Conservation (phyloP, 2,113 vertebrate species). For the Felis chaus region DNA sequence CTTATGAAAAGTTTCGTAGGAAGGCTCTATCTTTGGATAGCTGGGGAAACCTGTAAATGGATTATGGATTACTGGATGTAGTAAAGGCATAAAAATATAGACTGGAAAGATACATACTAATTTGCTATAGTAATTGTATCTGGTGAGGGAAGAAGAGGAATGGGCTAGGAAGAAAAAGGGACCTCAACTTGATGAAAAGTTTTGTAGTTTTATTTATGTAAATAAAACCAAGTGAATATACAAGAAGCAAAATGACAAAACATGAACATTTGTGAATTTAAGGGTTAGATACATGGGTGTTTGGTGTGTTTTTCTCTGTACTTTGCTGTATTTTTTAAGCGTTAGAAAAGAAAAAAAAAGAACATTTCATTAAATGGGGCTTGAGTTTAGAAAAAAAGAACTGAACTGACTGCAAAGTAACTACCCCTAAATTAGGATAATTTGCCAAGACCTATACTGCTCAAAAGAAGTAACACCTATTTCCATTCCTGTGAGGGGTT, state of each 20-base stretch:
- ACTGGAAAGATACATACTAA: not conserved
- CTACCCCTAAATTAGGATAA: slow-evolving; percentile 48
- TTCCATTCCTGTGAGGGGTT: not conserved
- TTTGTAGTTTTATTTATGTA: not conserved
- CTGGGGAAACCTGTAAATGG: not conserved
- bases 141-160: not conserved
- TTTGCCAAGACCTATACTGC: not conserved
- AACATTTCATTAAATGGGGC: not conserved
- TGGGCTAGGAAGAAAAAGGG: not conserved
- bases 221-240: not conserved
- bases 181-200: not conserved
- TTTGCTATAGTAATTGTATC: not conserved
- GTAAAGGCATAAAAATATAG: not conserved
- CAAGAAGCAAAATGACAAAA: slow-evolving; percentile 45
- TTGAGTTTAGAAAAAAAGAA: not conserved
- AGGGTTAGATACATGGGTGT: not conserved
- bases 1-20: not conserved
- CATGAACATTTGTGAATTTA: not conserved
- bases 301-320: slow-evolving; percentile 12
- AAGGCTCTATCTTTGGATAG: not conserved
- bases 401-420: slow-evolving; percentile 3
- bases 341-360: not conserved
- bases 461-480: slow-evolving; percentile 17
- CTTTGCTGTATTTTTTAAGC: slow-evolving; percentile 12
- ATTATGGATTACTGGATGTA: not conserved